Base-by-base conservation (phyloP, 2,888 invertebrate genomes). In the Amaurobius ferox region DNA sequence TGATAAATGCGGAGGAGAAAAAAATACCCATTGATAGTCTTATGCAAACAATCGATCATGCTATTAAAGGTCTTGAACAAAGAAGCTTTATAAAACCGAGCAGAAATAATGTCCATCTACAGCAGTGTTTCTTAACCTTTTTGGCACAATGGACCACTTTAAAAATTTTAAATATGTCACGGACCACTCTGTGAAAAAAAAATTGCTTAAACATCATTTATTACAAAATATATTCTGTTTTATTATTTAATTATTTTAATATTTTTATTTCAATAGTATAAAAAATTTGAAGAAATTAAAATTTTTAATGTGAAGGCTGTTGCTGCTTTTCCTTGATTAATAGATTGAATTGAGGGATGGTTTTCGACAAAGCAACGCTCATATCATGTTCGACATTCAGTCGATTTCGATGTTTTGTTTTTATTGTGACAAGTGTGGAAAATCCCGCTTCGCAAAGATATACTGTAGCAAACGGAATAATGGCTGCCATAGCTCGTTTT, bases 101-200 rank as follows among this genome's bases (percentile, higher is more conserved):
- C n/a, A n/a, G n/a, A n/a, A n/a, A n/a, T n/a, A n/a, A n/a, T n/a
- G n/a, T n/a, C n/a, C n/a, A n/a, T n/a, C n/a, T n/a, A n/a, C n/a
- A n/a, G 44, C 61, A 61, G 61, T 61, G 32, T 72, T 72, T 72
- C 29, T 72, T 61, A 35, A 74, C 62, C 74, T 74, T 74, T 74
- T 74, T 74, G 76, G 76, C 76, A 76, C 76, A 76, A 76, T 67
- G 76, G 66, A 76, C 76, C 76, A 76, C 66, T 76, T 76, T 76
- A 76, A 76, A 76, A 76, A 76, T 76, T 76, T 66, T 76, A 66
- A 67, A 66, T 76, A 76, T 76, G 76, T 66, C 67, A 76, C 44
- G 76, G 76, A 76, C 66, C 67, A 66, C 76, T 66, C 76, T 76
- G 76, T 76, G 64, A 62, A 74, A 68, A 81, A 68, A 87, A 61